Base-by-base conservation (phyloP, 2,888 invertebrate genomes). In the Gryllus longicercus region DNA sequence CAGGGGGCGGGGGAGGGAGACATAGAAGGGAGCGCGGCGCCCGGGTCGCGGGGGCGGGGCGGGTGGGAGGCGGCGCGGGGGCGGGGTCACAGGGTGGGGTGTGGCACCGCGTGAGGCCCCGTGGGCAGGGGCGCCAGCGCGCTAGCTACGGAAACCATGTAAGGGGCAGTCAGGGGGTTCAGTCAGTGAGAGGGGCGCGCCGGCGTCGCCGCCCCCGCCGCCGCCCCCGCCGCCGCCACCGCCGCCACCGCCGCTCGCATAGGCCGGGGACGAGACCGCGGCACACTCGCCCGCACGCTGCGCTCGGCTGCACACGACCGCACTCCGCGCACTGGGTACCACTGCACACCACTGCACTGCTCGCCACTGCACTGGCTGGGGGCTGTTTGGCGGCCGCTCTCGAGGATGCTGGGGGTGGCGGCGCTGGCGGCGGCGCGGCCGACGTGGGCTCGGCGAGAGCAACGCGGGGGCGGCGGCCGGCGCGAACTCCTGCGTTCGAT, bases 71-170 rank as follows among this genome's bases (percentile, higher is more conserved):
- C 25, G 63, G 63, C 16, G 63, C 16, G n/a, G 16, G 3, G 16
- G 14, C 0, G 63, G 63, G 5, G 25, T 38, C 63, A n/a, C 63
- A 16, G 63, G 63, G 38, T 38, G 38, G 38, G 5, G 38, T 1
- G 38, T 4, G 38, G 38, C 16, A 11, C 63, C 16, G 63, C 63
- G 63, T 14, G 4, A 8, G 16, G 63, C 16, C 0, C 63, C 3
- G 4, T 10, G 16, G 14, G 63, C 16, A 14, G 8, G n/a, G 63
- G 14, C 63, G 63, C 63, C 14, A n/a, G 16, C 16, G 16, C 16
- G 63, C 63, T 63, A 63, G 63, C 63, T 63, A 63, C 63, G 63
- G 63, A 63, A 63, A 63, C 63, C 63, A 63, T 63, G 63, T 63
- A 63, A n/a, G 63, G 63, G 16, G n/a, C 63, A 63, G 38, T 38